Evolutionary conservation across 2,888 invertebrate genomes (phyloP), one percentile per base, ranked within the genome.

Genomic region (Trachelus stipa): DNA sequence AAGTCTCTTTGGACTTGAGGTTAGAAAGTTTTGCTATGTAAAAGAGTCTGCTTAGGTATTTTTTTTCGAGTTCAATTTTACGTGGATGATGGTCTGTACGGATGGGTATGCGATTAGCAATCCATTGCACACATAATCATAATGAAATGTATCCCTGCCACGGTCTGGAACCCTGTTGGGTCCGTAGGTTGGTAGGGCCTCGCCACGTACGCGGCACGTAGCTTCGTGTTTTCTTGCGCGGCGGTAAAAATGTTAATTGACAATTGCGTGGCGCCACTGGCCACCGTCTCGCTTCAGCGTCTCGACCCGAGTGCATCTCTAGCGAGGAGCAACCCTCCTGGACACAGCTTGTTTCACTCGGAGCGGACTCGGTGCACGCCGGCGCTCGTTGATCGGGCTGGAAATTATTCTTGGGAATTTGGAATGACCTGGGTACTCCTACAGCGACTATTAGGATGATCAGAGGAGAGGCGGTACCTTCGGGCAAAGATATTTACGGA

Each of bases 171-270:
- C 83, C 82, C 81, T 82, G 83, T 82, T 81, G 82, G 80, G 82
- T 77, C 68, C 77, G 30, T 23, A 33, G 31, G 12, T 33, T 33
- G 71, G 71, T 31, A 34, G 85, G 73, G 76, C 78, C 80, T 80
- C 11, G 69, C 77, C 81, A 73, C 79, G 82, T 84, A 83, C 81
- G 81, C 81, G 81, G 83, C 84, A 83, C 82, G 83, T 85, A 80
- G 81, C 83, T 85, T 83, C 88, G 85, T 88, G 88, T 89, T 88
- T 89, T 89, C 88, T 88, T 86, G 87, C 82, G 82, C 86, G 90
- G 83, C 88, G 87, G 88, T 87, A 89, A 90, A 90, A 90, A 89
- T 90, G 87, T 89, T 90, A 91, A 91, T 91, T 89, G 90, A 90
- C 90, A 89, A 90, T 91, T 90, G 87, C 89, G 88, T 87, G 89